These are phyloP conservation scores for Monodelphis domestica DNA, from an alignment of 2,797 vertebrate species.

Conservation along the genomic window DNA sequence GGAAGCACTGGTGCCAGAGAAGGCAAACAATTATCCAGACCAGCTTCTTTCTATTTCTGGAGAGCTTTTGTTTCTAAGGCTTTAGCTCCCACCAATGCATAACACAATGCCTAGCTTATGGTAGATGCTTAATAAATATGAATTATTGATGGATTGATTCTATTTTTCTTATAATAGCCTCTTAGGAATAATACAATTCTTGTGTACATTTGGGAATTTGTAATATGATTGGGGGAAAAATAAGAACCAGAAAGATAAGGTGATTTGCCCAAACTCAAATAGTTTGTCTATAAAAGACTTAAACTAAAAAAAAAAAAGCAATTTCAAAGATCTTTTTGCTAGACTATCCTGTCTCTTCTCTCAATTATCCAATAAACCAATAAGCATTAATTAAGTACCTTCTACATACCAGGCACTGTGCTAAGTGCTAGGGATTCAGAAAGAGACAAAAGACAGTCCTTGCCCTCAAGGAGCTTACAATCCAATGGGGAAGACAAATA, in stretches of 20 bases:
- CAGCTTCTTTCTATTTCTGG: not conserved
- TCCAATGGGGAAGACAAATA: not conserved
- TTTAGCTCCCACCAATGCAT: not conserved
- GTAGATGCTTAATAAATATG: not conserved
- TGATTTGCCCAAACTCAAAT: not conserved
- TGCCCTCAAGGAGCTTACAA: not conserved
- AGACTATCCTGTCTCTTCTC: not conserved
- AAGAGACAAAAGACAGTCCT: not conserved
- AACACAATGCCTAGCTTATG: not conserved
- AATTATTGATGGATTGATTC: not conserved
- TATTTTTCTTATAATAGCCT: not conserved
- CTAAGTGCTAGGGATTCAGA: not conserved
- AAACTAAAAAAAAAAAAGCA: not conserved
- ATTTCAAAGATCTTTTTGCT: slow-evolving; percentile 29
- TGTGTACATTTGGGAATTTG: not conserved
- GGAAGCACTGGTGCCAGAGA: not conserved
- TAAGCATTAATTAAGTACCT: not conserved
- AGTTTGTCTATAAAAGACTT: not conserved
- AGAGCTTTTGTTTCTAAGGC: not conserved
- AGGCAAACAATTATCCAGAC: not conserved
- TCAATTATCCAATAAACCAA: not conserved
- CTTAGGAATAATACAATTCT: too few relatives aligned
- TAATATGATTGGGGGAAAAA: not conserved
- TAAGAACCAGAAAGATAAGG: not conserved
- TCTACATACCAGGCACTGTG: not conserved